Evolutionary conservation across 2,888 invertebrate genomes (phyloP).

Genomic region (Andrena bicolor): DNA sequence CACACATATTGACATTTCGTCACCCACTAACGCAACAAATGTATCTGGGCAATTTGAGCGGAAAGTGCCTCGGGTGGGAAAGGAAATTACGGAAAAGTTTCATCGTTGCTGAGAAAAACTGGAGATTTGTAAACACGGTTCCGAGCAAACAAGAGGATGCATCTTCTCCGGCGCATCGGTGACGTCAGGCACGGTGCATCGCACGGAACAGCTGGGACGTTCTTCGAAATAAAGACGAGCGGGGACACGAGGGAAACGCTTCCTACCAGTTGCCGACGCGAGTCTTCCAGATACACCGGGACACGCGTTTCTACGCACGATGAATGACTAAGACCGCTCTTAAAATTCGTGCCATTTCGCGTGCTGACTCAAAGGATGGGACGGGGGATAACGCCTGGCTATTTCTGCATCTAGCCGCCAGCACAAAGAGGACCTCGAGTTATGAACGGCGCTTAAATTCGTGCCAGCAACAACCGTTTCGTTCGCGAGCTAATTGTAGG

Average conservation of each 20-base stretch:
- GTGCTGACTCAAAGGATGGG: constrained; percentile 68
- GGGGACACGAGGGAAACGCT: constrained; percentile 44
- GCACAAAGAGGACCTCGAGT: constrained; percentile 65
- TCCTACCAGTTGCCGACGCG: constrained; percentile 34
- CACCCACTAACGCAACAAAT: not conserved
- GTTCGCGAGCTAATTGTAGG: constrained; percentile 12
- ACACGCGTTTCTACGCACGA: constrained; percentile 38
- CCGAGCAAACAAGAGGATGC: constrained; percentile 23
- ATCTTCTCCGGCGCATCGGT: constrained; percentile 50
- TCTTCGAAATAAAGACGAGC: constrained; percentile 52
- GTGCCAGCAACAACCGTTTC: not conserved
- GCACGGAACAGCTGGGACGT: constrained; percentile 51
- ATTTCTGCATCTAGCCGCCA: constrained; percentile 64
- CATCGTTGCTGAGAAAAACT: not conserved
- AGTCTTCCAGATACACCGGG: constrained; percentile 24
- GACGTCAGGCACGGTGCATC: constrained; percentile 60
- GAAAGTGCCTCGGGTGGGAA: not conserved
- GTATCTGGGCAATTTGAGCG: not conserved
- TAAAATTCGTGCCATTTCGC: constrained; percentile 65
- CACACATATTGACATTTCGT: not conserved
- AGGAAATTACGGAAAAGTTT: not conserved
- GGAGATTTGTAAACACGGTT: constrained; percentile 37
- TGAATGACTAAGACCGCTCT: constrained; percentile 72
- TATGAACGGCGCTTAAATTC: constrained; percentile 43
- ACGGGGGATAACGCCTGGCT: constrained; percentile 66